These are phyloP conservation scores for Gymnocephalus cernua DNA, from an alignment of 2,113 vertebrate genomes.

Conservation along the genomic window DNA sequence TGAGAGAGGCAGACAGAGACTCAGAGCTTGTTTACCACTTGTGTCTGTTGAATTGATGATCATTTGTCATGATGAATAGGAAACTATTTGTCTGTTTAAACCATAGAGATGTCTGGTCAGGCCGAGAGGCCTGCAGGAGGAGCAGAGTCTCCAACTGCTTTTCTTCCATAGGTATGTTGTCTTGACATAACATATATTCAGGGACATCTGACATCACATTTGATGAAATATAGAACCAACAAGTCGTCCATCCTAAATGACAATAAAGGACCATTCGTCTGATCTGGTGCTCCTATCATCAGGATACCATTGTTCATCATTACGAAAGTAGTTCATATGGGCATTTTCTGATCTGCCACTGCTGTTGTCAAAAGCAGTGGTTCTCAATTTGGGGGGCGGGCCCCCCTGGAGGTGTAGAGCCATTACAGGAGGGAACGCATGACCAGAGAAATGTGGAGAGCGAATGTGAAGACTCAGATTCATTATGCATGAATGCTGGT, in stretches of 20 bases:
- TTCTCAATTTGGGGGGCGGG: background rate
- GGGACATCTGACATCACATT: background rate
- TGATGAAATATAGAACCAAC: background rate
- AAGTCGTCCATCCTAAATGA: background rate
- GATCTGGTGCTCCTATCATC: background rate
- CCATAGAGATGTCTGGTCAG: slow-evolving; percentile 14
- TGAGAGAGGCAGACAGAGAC: background rate
- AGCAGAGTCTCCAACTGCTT: background rate
- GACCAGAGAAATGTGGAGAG: background rate
- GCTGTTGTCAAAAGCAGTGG: background rate
- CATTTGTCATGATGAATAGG: slow-evolving; percentile 24
- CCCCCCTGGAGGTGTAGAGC: too few species aligned
- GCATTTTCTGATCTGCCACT: background rate
- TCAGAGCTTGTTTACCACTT: slow-evolving; percentile 31
- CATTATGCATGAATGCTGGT: too few species aligned
- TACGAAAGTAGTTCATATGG: background rate
- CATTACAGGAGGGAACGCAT: background rate
- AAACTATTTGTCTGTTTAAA: slow-evolving; percentile 40
- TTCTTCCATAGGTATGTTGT: background rate
- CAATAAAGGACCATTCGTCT: background rate
- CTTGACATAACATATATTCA: background rate
- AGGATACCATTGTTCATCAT: background rate
- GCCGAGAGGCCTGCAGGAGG: background rate
- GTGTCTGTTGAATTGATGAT: slow-evolving; percentile 29
- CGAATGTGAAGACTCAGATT: background rate